Percentiles rank a stretch among this genome's conserved stretches.
phyloP scores from a whole-genome alignment of 2,797 vertebrate species.

The Tympanoctomys barrerae region DNA sequence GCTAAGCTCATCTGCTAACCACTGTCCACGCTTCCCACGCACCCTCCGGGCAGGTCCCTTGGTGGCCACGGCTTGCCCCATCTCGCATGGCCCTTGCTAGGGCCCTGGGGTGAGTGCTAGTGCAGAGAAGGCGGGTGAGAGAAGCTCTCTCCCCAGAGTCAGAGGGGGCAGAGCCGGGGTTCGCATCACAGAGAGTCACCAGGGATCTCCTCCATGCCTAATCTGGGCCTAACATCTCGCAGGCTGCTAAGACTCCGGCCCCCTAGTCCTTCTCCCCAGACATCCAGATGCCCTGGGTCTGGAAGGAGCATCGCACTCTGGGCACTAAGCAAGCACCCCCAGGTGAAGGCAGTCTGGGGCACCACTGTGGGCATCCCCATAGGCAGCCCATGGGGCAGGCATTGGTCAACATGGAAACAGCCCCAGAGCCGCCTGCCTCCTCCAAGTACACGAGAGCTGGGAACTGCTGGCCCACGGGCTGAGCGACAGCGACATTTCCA shows the following conservation, averaged over 20 bases:
- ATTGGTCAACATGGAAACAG: background rate
- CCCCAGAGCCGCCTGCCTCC: background rate
- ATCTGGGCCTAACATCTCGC: background rate
- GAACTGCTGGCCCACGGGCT: background rate
- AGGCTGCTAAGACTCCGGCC: background rate
- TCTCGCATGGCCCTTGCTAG: no score
- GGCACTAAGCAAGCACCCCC: background rate
- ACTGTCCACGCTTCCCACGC: background rate
- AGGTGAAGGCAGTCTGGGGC: background rate
- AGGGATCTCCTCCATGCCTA: background rate
- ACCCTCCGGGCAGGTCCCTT: no score
- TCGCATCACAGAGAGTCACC: fast-evolving
- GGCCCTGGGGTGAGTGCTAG: no score
- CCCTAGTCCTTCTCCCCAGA: background rate
- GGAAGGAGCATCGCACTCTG: background rate
- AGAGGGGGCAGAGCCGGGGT: background rate
- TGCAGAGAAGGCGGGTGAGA: background rate
- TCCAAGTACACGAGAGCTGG: background rate
- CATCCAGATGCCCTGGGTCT: background rate
- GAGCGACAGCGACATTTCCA: background rate
- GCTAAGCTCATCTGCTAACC: fast-evolving
- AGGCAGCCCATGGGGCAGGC: fast-evolving
- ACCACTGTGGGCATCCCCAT: background rate
- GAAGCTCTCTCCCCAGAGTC: background rate
- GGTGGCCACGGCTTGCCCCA: fast-evolving